Evolutionary conservation across 1,140 invertebrate species (phyloP).

Genomic region (Venturia canescens): DNA sequence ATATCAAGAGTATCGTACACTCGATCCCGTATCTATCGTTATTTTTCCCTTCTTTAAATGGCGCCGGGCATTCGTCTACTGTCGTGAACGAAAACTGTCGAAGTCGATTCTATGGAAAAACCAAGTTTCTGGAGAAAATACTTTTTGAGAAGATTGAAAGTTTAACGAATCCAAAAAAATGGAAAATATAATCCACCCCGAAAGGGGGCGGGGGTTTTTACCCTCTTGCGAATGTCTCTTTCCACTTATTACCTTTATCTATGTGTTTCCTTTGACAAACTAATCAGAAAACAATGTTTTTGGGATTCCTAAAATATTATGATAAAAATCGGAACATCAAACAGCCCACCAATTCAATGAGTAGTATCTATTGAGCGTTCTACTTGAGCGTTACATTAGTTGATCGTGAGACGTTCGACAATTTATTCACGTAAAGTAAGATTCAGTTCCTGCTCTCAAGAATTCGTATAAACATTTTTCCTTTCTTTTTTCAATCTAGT

Average conservation of each 20-base stretch:
- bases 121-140: too few species aligned
- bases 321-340: constrained; percentile 59
- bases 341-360: constrained; percentile 55
- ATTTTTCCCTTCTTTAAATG: not conserved
- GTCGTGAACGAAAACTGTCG: too few species aligned
- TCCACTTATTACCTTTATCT: too few species aligned
- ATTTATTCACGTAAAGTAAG: not conserved
- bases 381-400: not conserved
- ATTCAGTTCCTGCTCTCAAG: not conserved
- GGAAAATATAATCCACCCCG: too few species aligned
- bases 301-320: not conserved
- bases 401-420: not conserved
- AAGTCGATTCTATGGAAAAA: too few species aligned
- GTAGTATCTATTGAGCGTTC: constrained; percentile 47
- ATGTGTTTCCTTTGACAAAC: not conserved
- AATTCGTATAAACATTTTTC: not conserved
- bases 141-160: too few species aligned
- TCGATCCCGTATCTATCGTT: not conserved
- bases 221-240: too few species aligned
- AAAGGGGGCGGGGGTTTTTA: too few species aligned
- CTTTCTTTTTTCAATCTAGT: too few species aligned
- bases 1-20: not conserved
- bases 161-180: too few species aligned
- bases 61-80: too few species aligned
- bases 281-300: not conserved